These are phyloP conservation scores for Salvator merianae DNA, from an alignment of 2,113 vertebrate genomes.

Conservation along the genomic window DNA sequence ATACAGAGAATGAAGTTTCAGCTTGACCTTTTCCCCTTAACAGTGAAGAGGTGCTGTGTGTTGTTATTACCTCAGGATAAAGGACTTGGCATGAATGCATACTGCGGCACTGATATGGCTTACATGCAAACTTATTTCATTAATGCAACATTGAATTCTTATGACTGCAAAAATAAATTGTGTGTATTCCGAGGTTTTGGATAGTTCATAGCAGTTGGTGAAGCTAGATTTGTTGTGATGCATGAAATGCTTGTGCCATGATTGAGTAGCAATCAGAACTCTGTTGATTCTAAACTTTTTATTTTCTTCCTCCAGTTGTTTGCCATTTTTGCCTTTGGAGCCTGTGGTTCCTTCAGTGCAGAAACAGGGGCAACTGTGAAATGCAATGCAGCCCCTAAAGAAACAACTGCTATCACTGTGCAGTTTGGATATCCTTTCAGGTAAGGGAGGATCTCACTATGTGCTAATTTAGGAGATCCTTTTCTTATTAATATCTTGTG, in stretches of 20 bases:
- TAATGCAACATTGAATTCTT: not conserved
- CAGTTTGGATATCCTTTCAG: conserved; percentile 93
- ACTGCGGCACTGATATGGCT: not conserved
- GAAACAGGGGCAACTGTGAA: conserved; percentile 77
- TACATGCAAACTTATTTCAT: not conserved
- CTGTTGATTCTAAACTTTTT: not conserved
- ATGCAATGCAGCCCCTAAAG: conserved; percentile 62
- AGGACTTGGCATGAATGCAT: not conserved
- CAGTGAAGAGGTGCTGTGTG: not conserved
- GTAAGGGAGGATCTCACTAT: conserved; percentile 64
- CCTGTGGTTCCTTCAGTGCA: conserved; percentile 87
- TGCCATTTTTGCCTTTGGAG: conserved; percentile 93
- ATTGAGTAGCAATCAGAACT: not conserved
- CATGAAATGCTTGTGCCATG: not conserved
- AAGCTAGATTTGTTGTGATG: not conserved
- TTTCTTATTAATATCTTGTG: not conserved
- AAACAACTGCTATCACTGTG: conserved; percentile 58
- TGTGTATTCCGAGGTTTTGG: not conserved
- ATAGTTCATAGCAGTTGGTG: not conserved
- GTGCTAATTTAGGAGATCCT: not conserved
- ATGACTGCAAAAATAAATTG: not conserved
- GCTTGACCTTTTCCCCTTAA: not conserved
- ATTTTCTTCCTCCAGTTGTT: conserved; percentile 80
- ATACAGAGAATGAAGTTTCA: not conserved
- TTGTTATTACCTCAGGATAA: not conserved